A percentile compares a stretch with the other conserved stretches of the same genome.
Conservation (phyloP, 2,797 vertebrate species). For the Enteromius treurensis region DNA sequence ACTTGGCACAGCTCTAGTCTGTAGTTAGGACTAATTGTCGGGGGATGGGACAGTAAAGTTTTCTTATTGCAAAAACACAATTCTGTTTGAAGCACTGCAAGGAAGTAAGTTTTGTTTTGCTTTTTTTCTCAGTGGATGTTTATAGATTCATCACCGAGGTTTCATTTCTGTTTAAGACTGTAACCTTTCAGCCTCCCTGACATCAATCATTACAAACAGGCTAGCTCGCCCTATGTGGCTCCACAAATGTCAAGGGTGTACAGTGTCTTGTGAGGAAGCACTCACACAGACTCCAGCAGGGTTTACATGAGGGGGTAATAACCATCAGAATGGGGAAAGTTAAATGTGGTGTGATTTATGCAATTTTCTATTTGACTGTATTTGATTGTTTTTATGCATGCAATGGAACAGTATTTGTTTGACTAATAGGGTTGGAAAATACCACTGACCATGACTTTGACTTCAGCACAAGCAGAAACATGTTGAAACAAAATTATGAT, state of each 20-base stretch:
- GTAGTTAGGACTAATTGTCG: not conserved
- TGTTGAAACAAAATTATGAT: not conserved
- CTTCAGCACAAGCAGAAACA: not conserved
- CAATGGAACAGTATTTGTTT: not conserved
- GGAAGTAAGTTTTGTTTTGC: not conserved
- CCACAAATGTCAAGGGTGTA: constrained; percentile 64
- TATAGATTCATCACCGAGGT: not conserved
- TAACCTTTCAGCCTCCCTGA: constrained; percentile 46
- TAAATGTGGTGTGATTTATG: not conserved
- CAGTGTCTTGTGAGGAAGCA: constrained; percentile 49
- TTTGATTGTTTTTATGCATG: not conserved
- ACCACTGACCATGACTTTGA: not conserved
- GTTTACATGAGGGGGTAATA: not conserved
- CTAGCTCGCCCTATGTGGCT: constrained; percentile 30
- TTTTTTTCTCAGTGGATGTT: not conserved
- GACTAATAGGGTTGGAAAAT: not conserved
- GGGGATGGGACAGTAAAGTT: not conserved
- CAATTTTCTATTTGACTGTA: not conserved
- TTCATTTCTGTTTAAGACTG: constrained; percentile 39
- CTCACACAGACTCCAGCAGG: constrained; percentile 4
- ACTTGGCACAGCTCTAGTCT: not conserved
- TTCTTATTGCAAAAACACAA: not conserved
- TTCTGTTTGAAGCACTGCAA: constrained; percentile 1
- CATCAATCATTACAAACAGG: constrained; percentile 47
- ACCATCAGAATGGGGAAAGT: not conserved